These are phyloP conservation scores for Hydrolagus affinis DNA, from an alignment of 2,113 vertebrate genomes.

Conservation along the genomic window DNA sequence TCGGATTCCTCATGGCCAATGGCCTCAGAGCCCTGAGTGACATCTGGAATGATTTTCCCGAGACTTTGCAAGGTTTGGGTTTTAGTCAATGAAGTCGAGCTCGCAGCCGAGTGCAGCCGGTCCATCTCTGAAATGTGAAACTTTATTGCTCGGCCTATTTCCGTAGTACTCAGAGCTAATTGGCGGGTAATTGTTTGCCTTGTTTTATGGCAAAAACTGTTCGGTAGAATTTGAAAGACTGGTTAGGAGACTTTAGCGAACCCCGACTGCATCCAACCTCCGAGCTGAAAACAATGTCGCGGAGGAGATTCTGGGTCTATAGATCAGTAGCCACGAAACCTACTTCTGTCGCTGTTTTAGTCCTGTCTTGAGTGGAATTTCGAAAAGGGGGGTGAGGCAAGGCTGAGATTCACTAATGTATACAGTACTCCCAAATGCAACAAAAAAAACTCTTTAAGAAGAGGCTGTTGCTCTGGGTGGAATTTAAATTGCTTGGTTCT, in stretches of 20 bases:
- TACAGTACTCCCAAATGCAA: too few species aligned
- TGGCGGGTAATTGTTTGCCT: conserved; percentile 32
- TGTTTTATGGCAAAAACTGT: not conserved
- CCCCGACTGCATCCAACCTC: not conserved
- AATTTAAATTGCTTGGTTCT: too few species aligned
- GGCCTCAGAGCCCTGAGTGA: conserved; percentile 48
- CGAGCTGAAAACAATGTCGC: not conserved
- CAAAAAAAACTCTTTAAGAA: too few species aligned
- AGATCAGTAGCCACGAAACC: not conserved
- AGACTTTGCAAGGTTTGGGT: conserved; percentile 59
- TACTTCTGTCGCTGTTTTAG: not conserved
- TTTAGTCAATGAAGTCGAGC: conserved; percentile 53
- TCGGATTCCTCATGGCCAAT: conserved; percentile 50
- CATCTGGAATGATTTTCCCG: conserved; percentile 55
- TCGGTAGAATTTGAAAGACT: conserved; percentile 1
- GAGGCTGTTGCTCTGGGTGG: too few species aligned
- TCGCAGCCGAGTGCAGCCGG: conserved; percentile 43
- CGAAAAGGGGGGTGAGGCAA: not conserved
- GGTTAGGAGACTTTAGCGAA: not conserved
- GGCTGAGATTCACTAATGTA: too few species aligned
- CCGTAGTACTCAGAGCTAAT: conserved; percentile 34
- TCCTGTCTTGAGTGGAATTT: not conserved
- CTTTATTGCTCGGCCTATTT: conserved; percentile 42
- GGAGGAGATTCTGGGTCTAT: not conserved
- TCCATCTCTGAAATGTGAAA: conserved; percentile 51